Evolutionary conservation across 2,888 invertebrate genomes (phyloP).

Genomic region (Ophonus ardosiacus): DNA sequence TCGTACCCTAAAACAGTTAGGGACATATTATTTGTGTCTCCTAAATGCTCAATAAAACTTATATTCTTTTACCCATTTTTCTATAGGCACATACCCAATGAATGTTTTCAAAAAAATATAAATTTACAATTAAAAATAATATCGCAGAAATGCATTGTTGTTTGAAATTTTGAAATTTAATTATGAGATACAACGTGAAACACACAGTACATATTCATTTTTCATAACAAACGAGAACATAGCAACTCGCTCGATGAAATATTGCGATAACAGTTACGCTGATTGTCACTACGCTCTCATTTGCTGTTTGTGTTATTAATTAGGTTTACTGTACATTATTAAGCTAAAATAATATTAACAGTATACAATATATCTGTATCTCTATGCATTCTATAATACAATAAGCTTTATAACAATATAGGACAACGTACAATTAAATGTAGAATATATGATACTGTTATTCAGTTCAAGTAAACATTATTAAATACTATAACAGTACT

Average conservation of each 20-base stretch:
- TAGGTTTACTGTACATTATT: slow-evolving; percentile 39
- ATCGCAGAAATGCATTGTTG: neutral
- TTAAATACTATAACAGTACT: neutral
- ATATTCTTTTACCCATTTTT: too few relatives aligned
- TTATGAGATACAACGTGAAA: neutral
- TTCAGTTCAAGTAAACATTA: slow-evolving; percentile 12
- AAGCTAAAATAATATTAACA: slow-evolving; percentile 27
- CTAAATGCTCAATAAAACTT: too few relatives aligned
- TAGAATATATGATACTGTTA: slow-evolving; percentile 28
- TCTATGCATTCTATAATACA: neutral
- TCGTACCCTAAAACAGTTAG: too few relatives aligned
- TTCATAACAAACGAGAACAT: neutral
- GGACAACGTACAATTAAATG: slow-evolving; percentile 19
- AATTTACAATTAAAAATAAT: neutral
- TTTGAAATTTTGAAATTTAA: neutral
- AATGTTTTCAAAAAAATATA: too few relatives aligned
- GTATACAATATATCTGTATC: slow-evolving; percentile 16
- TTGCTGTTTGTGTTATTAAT: slow-evolving; percentile 31
- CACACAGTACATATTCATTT: neutral
- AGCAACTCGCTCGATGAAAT: slow-evolving; percentile 2
- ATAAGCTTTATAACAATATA: slow-evolving; percentile 10
- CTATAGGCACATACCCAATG: too few relatives aligned
- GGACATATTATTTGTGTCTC: too few relatives aligned
- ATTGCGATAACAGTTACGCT: slow-evolving; percentile 7
- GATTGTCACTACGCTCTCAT: slow-evolving; percentile 6